Base-by-base conservation (phyloP, 2,888 invertebrate genomes). In the Lasioglossum calceatum region DNA sequence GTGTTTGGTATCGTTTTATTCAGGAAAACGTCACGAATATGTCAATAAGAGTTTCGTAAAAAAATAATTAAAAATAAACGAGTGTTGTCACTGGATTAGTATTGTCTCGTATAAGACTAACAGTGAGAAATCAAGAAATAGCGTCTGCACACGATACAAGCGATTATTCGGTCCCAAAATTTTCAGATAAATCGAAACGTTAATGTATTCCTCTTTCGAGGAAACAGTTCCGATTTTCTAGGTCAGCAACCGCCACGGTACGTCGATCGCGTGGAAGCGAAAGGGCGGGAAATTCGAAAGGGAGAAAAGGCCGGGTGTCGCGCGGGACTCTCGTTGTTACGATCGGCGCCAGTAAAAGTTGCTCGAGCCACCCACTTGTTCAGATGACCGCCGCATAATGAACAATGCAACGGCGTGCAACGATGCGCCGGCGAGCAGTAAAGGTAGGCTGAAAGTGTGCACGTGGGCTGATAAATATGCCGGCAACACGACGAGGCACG, bases 401-500 rank as follows among this genome's bases (percentile, higher is more conserved):
- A 79, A 90, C 87, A 90, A 89, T 88, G 81, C 39, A 47, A 50
- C 61, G 32, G 61, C 54, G 61, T 70, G 71, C 70, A 58, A 79
- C 86, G 86, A 88, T 90, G 84, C 73, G 75, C 80, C 77, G 44
- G 32, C 36, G 42, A 61, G 64, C 79, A 81, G 67, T 27, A 82
- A 54, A 50, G 74, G 85, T 85, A 79, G 83, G 89, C 73, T 75
- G 91, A 83, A 79, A 54, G 81, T 64, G 84, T 80, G 73, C 82
- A 86, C 82, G 89, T 91, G 81, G 91, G 88, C 64, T 73, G 88
- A 72, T 77, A 89, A 84, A 88, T 87, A 85, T 89, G 85, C 79
- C 81, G 67, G 71, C 42, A 50, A 78, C 86, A 83, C 86, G 77
- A 77, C 86, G 36, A 64, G 85, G 54, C 84, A 91, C 91, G 87